phyloP scores from a whole-genome alignment of 2,113 vertebrate genomes.

The Lagopus muta region DNA sequence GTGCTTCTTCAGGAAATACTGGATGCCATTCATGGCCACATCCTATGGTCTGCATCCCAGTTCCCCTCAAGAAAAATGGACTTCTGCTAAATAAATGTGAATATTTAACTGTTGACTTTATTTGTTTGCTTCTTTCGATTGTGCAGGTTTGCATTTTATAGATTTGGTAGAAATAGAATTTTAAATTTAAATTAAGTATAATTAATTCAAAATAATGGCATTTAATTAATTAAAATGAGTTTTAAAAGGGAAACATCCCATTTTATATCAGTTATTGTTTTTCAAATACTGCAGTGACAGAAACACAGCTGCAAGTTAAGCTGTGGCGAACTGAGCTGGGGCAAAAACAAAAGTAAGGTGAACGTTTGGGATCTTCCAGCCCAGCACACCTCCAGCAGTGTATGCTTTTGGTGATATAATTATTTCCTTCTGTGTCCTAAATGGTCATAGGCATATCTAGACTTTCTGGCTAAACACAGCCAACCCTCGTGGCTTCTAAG shows the following conservation, averaged over 20 bases:
- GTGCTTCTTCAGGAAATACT: not conserved
- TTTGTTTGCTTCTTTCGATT: not conserved
- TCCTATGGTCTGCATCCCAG: not conserved
- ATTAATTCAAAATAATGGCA: too few species aligned
- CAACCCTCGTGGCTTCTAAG: not conserved
- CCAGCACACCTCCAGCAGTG: fast-evolving
- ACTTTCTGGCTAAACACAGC: not conserved
- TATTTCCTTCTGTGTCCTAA: not conserved
- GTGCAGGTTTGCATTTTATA: not conserved
- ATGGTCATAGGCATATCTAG: fast-evolving
- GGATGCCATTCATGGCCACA: not conserved
- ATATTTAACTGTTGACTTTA: not conserved
- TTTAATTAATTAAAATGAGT: not conserved
- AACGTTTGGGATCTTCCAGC: not conserved
- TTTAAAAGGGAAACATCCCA: not conserved
- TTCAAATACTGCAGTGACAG: not conserved
- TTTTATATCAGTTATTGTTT: not conserved
- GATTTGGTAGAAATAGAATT: not conserved
- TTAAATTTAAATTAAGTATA: too few species aligned
- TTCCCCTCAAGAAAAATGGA: not conserved
- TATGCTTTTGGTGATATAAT: not conserved
- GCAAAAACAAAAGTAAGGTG: not conserved
- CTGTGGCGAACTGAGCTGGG: not conserved
- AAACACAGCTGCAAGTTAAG: not conserved
- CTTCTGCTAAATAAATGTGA: not conserved